A percentile compares a stretch with the other conserved stretches of the same genome.
These are phyloP conservation scores for Eriosoma lanigerum DNA, from an alignment of 1,140 invertebrate species.

Conservation along the genomic window DNA sequence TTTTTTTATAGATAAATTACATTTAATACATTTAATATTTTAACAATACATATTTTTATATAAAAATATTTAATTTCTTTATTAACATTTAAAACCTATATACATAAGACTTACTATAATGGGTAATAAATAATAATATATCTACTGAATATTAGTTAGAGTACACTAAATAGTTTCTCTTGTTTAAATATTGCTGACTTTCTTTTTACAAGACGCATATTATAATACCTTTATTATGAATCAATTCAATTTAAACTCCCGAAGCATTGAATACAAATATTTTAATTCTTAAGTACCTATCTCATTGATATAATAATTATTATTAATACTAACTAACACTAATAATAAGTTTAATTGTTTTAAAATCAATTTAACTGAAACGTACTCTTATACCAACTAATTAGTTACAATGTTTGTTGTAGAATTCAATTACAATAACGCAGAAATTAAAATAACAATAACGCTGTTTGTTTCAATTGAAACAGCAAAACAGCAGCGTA, in stretches of 20 bases:
- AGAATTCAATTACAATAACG: slow-evolving; percentile 29
- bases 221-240: slow-evolving; percentile 8
- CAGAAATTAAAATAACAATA: slow-evolving; percentile 33
- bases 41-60: no score
- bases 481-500: not conserved
- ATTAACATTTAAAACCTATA: no score
- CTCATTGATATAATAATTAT: no score
- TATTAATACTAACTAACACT: no score
- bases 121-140: no score
- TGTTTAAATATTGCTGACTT: not conserved
- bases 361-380: slow-evolving; percentile 2
- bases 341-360: slow-evolving; percentile 26
- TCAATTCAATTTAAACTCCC: slow-evolving; percentile 20
- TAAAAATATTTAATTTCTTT: no score
- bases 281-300: not conserved
- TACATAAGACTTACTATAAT: no score
- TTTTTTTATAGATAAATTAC: no score
- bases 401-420: slow-evolving; percentile 3
- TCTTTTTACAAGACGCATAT: not conserved
- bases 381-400: slow-evolving; percentile 15
- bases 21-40: no score
- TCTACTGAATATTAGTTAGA: no score
- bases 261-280: not conserved
- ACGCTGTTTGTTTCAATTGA: not conserved
- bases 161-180: no score